Base-by-base conservation (phyloP, 2,888 invertebrate species). In the Calameuta idolon region DNA sequence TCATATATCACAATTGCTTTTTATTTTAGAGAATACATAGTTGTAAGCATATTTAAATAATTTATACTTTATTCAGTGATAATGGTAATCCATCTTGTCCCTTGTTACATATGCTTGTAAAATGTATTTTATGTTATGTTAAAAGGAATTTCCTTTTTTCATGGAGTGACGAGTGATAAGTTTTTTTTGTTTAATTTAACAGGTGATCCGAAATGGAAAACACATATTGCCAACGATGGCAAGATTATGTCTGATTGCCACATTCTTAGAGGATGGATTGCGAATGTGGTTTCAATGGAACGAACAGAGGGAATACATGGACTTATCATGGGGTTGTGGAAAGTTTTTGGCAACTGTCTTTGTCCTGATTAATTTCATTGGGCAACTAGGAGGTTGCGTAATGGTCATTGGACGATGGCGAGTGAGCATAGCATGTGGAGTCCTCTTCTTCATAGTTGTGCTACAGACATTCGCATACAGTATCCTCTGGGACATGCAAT, bases 261-360 rank as follows among this genome's bases (percentile, higher is more conserved):
- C 99, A 87, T 99, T 99, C 93, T 94, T 99, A 82, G 99, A 99
- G 93, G 99, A 99, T 94, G 99, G 99, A 1, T 94, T 99, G 80
- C 95, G 99, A 81, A 99, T 99, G 99, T 99, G 98, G 96, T 96
- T 98, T 89, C 99, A 99, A 92, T 99, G 99, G 99, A 95, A 95
- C 77, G 98, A 99, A 90, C 99, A 99, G 92, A 94, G 98, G 73
- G 98, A 98, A 91, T 99, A 98, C 92, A 99, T 99, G 98, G 96
- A 98, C 91, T 95, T 97, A 93, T 97, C 98, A 23, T 99, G 99
- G 99, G 96, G 96, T 74, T 98, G 99, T 93, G 99, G 99, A 73
- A 95, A 95, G 89, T 96, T 99, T 92, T 92, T 99, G 81, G 98
- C 98, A 75, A 97, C 98, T 30, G 86, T 98, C 84, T 99, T 99